These are phyloP conservation scores for Oscheius sp. DNA, from an alignment of 2,888 invertebrate genomes.

Conservation along the genomic window DNA sequence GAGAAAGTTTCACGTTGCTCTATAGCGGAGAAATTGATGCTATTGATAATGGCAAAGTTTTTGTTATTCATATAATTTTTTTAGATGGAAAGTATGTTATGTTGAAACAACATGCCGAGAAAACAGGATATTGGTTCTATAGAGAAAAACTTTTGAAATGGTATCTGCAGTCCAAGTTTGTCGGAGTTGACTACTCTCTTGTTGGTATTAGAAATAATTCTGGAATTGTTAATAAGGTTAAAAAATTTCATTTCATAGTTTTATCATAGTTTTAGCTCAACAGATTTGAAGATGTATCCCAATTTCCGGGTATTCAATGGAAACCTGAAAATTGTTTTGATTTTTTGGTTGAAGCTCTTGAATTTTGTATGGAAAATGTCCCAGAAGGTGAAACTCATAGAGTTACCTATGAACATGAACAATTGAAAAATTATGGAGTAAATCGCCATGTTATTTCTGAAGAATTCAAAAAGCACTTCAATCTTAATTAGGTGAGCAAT, in stretches of 20 bases:
- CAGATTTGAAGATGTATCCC: too few species aligned
- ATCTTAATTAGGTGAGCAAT: too few species aligned
- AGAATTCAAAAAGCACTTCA: too few species aligned
- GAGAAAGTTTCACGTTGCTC: too few species aligned
- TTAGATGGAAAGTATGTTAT: constrained; percentile 42
- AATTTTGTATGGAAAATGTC: background rate
- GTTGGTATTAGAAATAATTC: constrained; percentile 80
- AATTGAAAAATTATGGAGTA: too few species aligned
- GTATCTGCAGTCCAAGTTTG: constrained; percentile 83
- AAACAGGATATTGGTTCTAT: constrained; percentile 41
- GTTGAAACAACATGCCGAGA: constrained; percentile 44
- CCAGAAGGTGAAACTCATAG: background rate
- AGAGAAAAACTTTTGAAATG: constrained; percentile 47
- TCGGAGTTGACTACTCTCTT: constrained; percentile 78
- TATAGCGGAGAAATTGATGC: constrained; percentile 52
- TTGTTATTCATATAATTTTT: too few species aligned
- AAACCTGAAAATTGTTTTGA: background rate
- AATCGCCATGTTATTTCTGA: too few species aligned
- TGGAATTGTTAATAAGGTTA: constrained; percentile 76
- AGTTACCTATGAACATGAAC: too few species aligned
- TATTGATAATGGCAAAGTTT: constrained; percentile 40
- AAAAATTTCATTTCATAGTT: too few species aligned
- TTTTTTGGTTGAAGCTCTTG: background rate
- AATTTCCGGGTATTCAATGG: too few species aligned
- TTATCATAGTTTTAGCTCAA: too few species aligned